Evolutionary conservation across 2,113 vertebrate genomes (phyloP).

Genomic region (Ardeotis arabs): DNA sequence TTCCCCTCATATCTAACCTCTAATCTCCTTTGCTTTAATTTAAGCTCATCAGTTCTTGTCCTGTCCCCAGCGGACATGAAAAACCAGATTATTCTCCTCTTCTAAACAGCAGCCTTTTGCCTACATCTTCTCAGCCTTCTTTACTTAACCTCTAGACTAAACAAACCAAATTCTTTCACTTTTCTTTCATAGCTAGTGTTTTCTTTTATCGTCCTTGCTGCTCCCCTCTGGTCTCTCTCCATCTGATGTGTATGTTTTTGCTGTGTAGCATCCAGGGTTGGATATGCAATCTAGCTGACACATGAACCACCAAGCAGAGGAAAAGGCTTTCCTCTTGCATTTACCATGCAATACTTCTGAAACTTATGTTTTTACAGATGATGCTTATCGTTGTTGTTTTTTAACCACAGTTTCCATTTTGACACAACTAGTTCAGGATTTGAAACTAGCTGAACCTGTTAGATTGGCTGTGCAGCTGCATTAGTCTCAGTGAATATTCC

Average conservation of each 20-base stretch:
- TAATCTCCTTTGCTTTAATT: not conserved
- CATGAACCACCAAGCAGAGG: accelerated
- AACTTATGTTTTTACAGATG: not conserved
- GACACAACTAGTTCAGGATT: not conserved
- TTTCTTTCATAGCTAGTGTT: not conserved
- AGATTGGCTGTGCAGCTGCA: not conserved
- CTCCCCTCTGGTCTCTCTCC: not conserved
- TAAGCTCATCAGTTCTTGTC: not conserved
- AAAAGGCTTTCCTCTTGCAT: not conserved
- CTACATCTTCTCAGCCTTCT: not conserved
- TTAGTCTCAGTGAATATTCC: not conserved
- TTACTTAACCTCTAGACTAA: conserved; percentile 11
- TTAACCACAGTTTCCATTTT: not conserved
- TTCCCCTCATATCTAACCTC: not conserved
- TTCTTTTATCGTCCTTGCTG: not conserved
- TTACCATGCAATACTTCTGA: not conserved
- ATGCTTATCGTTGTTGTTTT: accelerated
- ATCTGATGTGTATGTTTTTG: not conserved
- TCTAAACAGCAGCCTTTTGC: not conserved
- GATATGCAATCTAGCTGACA: not conserved
- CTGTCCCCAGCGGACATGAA: not conserved
- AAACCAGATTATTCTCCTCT: not conserved
- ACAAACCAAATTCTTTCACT: not conserved
- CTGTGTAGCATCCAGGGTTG: not conserved
- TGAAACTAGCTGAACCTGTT: not conserved